Evolutionary conservation across 37 sponge, comb jelly and placozoan genomes (phyloP).

Genomic region (Spongilla lacustris): DNA sequence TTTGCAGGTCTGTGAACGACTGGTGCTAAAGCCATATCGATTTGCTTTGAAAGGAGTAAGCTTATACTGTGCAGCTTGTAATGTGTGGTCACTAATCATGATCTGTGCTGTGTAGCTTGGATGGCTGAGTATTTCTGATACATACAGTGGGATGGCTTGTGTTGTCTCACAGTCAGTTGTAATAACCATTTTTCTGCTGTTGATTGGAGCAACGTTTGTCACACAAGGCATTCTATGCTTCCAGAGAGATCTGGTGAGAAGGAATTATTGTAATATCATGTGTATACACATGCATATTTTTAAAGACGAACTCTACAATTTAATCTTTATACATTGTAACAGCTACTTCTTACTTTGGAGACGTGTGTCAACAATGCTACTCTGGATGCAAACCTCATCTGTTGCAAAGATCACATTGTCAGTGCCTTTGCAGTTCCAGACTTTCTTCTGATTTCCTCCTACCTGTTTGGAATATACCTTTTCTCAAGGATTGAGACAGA

Average conservation of each 20-base stretch:
- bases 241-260: conserved; percentile 50
- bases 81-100: background rate
- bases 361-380: background rate
- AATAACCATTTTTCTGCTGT: conserved; percentile 13
- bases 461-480: conserved; percentile 65
- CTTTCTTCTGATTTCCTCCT: conserved; percentile 52
- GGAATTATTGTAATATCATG: too few species aligned
- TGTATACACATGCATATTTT: background rate
- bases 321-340: background rate
- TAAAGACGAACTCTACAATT: background rate
- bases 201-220: conserved; percentile 33
- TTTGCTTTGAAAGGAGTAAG: background rate
- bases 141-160: background rate
- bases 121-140: background rate
- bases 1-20: background rate
- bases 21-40: background rate
- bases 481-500: conserved; percentile 64
- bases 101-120: background rate
- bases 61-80: background rate
- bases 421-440: conserved; percentile 42
- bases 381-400: background rate
- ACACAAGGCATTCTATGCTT: conserved; percentile 69
- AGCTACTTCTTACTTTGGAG: background rate
- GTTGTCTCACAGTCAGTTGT: background rate
- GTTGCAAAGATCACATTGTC: conserved; percentile 35